Base-by-base conservation (phyloP, 2,888 invertebrate genomes). In the Epistrophe grossulariae region DNA sequence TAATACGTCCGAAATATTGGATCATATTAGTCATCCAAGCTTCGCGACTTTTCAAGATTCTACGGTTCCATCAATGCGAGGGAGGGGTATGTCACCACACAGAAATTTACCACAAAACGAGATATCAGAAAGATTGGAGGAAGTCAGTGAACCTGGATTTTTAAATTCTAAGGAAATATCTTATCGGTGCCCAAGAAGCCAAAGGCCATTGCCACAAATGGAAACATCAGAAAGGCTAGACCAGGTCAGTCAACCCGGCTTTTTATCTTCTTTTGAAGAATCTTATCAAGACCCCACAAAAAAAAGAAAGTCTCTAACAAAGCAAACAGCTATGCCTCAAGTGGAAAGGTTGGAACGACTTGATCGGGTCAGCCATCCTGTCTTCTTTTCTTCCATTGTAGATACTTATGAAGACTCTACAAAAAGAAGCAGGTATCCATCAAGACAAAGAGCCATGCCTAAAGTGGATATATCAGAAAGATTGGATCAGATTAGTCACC, bases 161-260 rank as follows among this genome's bases (percentile, higher is more conserved):
- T 3, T 24, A 3, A 24, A 24, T 24, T 24, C 24, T 24, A 24
- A 24, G 24, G 24, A 24, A 24, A 24, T 24, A 24, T 3, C 24
- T 24, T 24, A 24, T 24, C 24, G 3, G 24, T 24, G 24, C 24
- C 24, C 24, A 24, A 24, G 24, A 0, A n/a, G n/a, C 0, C 1
- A 5, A 24, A 66, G 35, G 28, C 45, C 1, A 13, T 3, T 66
- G 6, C 64, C 35, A 4, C 35, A 59, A 24, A 11, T 77, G 0
- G 38, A 77, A 4, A 40, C 10, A 0, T 24, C 24, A 4, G 76
- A 76, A 43, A 59, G 17, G n/a, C n/a, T n/a, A n/a, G n/a, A n/a
- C n/a, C n/a, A n/a, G n/a, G n/a, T 72, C 6, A 31, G 59, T 17
- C 48, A 59, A 0, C 72, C 72, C 0, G 13, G 11, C 24, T 62